A percentile compares a stretch with the other conserved stretches of the same genome.
Evolutionary conservation across 1,140 invertebrate species (phyloP).

Genomic region (Grapholita molesta): DNA sequence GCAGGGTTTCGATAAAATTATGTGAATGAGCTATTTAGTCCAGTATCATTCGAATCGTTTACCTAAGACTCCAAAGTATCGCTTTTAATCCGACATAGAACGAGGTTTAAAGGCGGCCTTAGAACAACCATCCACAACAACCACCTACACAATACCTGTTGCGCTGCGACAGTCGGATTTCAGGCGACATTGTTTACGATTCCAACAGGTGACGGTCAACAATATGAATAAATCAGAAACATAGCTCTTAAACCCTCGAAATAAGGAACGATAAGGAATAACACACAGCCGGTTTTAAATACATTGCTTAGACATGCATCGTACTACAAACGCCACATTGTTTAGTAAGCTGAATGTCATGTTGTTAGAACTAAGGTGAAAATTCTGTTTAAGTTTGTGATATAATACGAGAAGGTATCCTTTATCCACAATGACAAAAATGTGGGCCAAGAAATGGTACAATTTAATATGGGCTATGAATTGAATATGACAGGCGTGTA

Average conservation of each 20-base stretch:
- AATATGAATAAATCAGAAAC: constrained; percentile 20
- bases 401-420: neutral
- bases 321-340: neutral
- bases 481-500: neutral
- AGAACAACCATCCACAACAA: constrained; percentile 4
- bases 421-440: neutral
- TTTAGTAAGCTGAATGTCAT: neutral
- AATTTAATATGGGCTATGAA: neutral
- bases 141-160: constrained; percentile 30
- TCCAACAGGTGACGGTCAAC: constrained; percentile 45
- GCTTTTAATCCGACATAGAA: neutral
- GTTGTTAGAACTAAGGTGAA: neutral
- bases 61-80: neutral
- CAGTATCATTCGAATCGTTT: neutral
- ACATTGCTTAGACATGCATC: constrained; percentile 1
- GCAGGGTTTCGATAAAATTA: too few relatives aligned
- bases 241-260: neutral
- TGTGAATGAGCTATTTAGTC: too few relatives aligned
- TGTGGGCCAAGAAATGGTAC: neutral
- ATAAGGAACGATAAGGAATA: neutral
- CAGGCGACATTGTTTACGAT: constrained; percentile 51
- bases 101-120: neutral
- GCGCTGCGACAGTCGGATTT: constrained; percentile 37
- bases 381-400: neutral
- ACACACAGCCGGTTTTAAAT: neutral